Evolutionary conservation across 2,113 vertebrate genomes (phyloP), one percentile per base, ranked within the genome.

Genomic region (Platichthys flesus): DNA sequence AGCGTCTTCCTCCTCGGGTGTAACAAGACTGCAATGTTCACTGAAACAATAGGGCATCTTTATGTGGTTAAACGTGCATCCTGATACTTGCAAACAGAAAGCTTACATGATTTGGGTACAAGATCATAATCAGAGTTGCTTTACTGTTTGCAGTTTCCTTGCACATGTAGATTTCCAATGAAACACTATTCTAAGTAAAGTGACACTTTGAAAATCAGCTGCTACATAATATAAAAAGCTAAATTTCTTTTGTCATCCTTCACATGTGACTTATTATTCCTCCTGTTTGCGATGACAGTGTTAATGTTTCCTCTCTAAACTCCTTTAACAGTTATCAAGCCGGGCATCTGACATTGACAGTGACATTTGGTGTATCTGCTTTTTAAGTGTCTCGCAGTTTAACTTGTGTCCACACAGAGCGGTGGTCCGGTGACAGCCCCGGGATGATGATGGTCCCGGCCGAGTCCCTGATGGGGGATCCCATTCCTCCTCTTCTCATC

Each of bases 401-500:
- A 78, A 81, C 47, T 15, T 64, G 81, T 74, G 74, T 88, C 70
- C 70, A 79, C 67, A 56, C 52, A 65, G 76, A 85, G 77, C 82
- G 55, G 60, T 40, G 70, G 71, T 85, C 79, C 68, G 59, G 73
- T 77, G 88, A 81, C 79, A 88, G 80, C 64, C 72, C 72, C 23
- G 28, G 61, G 80, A 86, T 58, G 85, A 87, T 77, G 85, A 89
- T 65, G 76, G 77, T 71, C 77, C 70, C 73, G 71, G 78, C 70
- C 23, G 4, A 12, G 77, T 92, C 92, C 89, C 90, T 83, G 75
- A 85, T 87, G 90, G 86, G 85, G 90, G 90, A 91, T 93, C 90
- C 88, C 88, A 89, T 93, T 92, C 86, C 91, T 90, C 90, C 90
- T 91, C 89, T 76, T 86, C 89, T 90, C 86, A 78, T 90, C 85